These are phyloP conservation scores for Leptopilina boulardi DNA, from an alignment of 1,140 invertebrate genomes.

Conservation along the genomic window DNA sequence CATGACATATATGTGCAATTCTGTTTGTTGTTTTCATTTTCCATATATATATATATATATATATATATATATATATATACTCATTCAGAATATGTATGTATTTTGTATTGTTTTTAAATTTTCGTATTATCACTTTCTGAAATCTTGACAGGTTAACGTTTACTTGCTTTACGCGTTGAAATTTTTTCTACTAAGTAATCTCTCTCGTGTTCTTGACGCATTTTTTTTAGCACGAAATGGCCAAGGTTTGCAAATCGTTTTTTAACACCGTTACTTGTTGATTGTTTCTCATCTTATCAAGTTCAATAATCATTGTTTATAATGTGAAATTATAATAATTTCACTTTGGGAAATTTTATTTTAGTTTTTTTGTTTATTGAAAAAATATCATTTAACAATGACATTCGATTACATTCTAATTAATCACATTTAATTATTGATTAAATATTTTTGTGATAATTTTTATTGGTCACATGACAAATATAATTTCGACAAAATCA, in stretches of 20 bases:
- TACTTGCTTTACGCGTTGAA: neutral
- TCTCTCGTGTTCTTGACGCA: neutral
- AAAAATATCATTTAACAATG: too few species aligned
- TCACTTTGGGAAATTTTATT: too few species aligned
- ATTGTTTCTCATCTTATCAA: neutral
- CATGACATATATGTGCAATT: neutral
- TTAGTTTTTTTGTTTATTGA: too few species aligned
- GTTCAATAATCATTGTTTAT: neutral
- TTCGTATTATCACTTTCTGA: neutral
- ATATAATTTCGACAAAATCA: neutral
- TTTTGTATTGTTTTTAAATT: constrained; percentile 17
- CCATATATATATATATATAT: too few species aligned
- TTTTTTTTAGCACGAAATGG: neutral
- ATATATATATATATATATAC: too few species aligned
- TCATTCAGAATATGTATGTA: neutral
- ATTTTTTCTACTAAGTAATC: neutral
- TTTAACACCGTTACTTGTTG: neutral
- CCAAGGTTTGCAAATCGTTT: neutral
- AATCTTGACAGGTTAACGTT: constrained; percentile 18
- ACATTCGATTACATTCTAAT: too few species aligned
- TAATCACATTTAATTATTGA: too few species aligned
- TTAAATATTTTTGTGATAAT: too few species aligned
- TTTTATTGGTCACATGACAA: neutral
- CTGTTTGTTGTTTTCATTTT: constrained; percentile 18
- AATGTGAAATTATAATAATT: too few species aligned